These are phyloP conservation scores for Entelurus aequoreus DNA, from an alignment of 2,113 vertebrate genomes.

Conservation along the genomic window DNA sequence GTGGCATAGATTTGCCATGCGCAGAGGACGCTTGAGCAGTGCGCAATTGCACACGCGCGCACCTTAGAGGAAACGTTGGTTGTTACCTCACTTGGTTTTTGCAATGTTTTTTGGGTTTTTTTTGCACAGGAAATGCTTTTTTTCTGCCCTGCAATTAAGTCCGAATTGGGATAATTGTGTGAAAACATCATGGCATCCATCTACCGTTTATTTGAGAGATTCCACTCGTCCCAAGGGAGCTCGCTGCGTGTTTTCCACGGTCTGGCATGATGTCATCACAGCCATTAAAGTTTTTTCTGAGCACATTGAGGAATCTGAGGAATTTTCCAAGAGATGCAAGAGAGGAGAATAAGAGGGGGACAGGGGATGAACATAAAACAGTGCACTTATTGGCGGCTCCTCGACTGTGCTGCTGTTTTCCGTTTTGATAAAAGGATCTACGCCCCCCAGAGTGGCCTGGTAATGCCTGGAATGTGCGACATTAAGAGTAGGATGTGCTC, in stretches of 20 bases:
- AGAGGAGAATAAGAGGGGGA: conserved; percentile 1
- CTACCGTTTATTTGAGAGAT: conserved; percentile 26
- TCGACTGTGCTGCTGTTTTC: conserved; percentile 55
- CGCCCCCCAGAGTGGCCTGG: conserved; percentile 39
- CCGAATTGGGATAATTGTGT: conserved; percentile 51
- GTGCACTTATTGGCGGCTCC: conserved; percentile 16
- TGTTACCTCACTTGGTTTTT: conserved; percentile 33
- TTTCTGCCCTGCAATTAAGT: conserved; percentile 18
- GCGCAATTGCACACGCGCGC: no score
- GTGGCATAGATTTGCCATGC: no score
- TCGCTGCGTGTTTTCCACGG: conserved; percentile 12
- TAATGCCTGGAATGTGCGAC: conserved; percentile 54
- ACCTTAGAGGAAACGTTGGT: no score
- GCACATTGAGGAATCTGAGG: background rate
- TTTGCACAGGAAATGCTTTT: conserved; percentile 27
- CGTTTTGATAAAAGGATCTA: conserved; percentile 61
- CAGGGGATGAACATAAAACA: conserved; percentile 23
- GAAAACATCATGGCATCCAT: conserved; percentile 20
- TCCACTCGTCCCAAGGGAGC: conserved; percentile 36
- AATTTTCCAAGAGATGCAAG: conserved; percentile 10
- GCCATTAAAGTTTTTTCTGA: conserved; percentile 13
- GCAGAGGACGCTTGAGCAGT: no score
- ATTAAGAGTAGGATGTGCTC: conserved; percentile 40
- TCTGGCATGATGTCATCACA: conserved; percentile 7
- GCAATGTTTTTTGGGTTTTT: background rate